These are phyloP conservation scores for Silurus asotus DNA, from an alignment of 2,113 vertebrate species.

Conservation along the genomic window DNA sequence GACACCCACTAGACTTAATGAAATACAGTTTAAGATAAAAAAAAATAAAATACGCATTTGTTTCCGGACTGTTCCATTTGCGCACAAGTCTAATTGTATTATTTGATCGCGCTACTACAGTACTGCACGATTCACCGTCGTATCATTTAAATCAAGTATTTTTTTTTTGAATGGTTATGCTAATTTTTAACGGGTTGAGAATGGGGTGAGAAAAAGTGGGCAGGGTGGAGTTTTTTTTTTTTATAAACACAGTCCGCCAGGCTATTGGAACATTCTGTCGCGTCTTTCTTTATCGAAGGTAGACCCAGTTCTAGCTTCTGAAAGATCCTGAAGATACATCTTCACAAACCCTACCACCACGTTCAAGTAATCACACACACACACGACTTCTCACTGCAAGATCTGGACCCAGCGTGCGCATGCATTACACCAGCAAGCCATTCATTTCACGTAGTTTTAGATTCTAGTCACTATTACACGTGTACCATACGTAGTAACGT, in stretches of 20 bases:
- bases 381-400: not conserved
- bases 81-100: not conserved
- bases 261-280: not conserved
- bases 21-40: not conserved
- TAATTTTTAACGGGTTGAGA: constrained; percentile 21
- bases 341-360: not conserved
- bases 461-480: not conserved
- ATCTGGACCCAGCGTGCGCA: not conserved
- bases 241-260: not conserved
- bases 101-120: not conserved
- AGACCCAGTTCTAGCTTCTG: not conserved
- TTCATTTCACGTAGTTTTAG: not conserved
- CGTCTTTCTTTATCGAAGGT: not conserved
- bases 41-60: not conserved
- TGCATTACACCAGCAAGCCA: not conserved
- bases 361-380: not conserved
- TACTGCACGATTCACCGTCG: not conserved
- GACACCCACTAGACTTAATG: not conserved
- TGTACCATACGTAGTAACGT: not conserved
- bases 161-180: constrained; percentile 15
- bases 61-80: not conserved
- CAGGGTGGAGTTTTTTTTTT: not conserved
- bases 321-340: not conserved
- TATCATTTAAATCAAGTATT: not conserved
- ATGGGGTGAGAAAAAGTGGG: constrained; percentile 33